Evolutionary conservation across 2,113 vertebrate genomes (phyloP), one percentile per base, ranked within the genome.

Genomic region (Coturnix japonica): DNA sequence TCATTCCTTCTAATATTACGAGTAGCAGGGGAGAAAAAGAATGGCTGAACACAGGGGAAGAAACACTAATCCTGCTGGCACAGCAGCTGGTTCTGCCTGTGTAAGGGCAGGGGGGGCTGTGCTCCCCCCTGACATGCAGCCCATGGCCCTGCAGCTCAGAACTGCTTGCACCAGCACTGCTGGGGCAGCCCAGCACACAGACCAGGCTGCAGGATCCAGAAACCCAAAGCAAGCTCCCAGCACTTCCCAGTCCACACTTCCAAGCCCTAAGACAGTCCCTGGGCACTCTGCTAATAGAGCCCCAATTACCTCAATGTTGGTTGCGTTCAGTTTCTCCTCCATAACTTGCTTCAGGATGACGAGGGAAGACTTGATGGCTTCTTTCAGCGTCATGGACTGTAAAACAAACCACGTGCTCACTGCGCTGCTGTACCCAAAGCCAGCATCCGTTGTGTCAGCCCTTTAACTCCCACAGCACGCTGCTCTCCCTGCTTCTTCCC

Each of bases 261-360:
- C 4, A 7, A 5, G 19, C 5, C 4, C 0, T 35, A 11, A 65
- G 41, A 51, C 46, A 12, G 25, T 1, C 46, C 7, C 8, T 33
- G 23, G 26, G 37, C 51, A 25, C 46, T 54, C 2, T 49, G 35
- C 35, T 57, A 5, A 49, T 37, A 28, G 10, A 26, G 9, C 2
- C 44, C 53, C 17, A n/a, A 66, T 64, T 97, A 99, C 99, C 99
- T 99, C 99, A 28, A 99, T 99, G 94, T 99, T 99, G 90, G 98
- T 99, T 81, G 99, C 98, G n/a, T 99, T 99, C 86, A 99, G 98
- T 69, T 99, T 99, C 96, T 99, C 99, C 96, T 99, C 99, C 99
- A 99, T 99, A 73, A 99, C 99, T 97, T 99, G 99, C 82, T 99
- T 99, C 87, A 99, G 98, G 94, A 99, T 99, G 93, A 99, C 99